Evolutionary conservation across 2,113 vertebrate genomes (phyloP).

Genomic region (Riparia riparia): DNA sequence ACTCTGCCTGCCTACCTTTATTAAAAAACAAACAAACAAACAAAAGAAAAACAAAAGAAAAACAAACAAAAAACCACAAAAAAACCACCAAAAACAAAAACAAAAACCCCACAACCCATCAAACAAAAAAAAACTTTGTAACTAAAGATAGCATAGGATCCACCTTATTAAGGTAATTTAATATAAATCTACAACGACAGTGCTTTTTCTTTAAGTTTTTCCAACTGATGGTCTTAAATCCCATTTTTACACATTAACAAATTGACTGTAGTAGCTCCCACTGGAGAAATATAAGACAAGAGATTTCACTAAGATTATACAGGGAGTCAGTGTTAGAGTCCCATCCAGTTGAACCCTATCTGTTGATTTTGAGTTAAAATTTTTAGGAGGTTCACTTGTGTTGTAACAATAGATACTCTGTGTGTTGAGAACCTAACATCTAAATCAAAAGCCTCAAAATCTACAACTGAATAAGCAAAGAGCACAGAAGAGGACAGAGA

Average conservation of each 20-base stretch:
- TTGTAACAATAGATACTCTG: not conserved
- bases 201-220: conserved; percentile 13
- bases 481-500: not conserved
- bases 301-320: not conserved
- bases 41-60: not conserved
- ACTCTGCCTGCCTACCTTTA: not conserved
- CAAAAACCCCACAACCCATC: too few species aligned
- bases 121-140: not conserved
- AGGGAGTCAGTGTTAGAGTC: not conserved
- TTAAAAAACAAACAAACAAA: too few species aligned
- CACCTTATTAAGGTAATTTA: not conserved
- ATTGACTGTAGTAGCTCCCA: not conserved
- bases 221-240: not conserved
- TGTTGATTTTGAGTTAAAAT: not conserved
- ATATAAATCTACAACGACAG: not conserved
- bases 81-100: too few species aligned
- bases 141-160: not conserved
- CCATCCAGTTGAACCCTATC: not conserved
- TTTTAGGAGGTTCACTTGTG: not conserved
- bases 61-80: too few species aligned
- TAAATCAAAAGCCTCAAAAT: not conserved
- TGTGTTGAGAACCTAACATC: not conserved
- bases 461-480: not conserved
- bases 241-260: not conserved
- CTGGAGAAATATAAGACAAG: not conserved